phyloP scores from a whole-genome alignment of 2,113 vertebrate genomes.

The Thryonomys swinderianus region DNA sequence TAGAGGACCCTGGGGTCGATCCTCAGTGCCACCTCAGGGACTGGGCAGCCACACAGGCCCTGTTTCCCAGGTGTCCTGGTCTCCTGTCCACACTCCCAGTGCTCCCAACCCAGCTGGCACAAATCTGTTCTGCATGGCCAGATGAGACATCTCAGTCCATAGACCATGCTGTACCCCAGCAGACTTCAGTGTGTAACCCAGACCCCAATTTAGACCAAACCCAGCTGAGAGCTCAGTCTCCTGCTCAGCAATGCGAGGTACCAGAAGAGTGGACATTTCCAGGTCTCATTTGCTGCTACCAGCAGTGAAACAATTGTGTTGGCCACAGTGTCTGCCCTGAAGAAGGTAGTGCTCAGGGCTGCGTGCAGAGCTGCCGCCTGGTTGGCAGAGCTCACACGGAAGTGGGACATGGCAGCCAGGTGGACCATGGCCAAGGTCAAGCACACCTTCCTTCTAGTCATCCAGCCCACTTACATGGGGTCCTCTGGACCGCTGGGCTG shows the following conservation, averaged over 20 bases:
- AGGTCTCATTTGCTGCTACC: background rate
- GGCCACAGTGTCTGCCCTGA: background rate
- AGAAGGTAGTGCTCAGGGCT: rapidly evolving
- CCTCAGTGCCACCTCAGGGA: background rate
- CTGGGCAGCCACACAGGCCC: background rate
- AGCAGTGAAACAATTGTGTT: background rate
- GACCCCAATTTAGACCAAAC: rapidly evolving
- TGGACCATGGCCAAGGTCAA: too few relatives aligned
- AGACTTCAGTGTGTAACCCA: rapidly evolving
- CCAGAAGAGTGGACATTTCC: background rate
- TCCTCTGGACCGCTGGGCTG: too few relatives aligned
- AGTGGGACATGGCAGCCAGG: too few relatives aligned
- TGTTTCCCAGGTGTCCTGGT: background rate
- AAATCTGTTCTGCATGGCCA: rapidly evolving
- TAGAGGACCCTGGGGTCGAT: background rate
- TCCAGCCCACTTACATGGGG: too few relatives aligned
- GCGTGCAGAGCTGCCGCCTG: background rate
- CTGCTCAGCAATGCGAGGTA: rapidly evolving
- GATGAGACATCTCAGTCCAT: rapidly evolving
- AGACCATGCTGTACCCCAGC: rapidly evolving
- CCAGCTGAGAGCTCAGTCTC: rapidly evolving
- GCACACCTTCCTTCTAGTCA: too few relatives aligned
- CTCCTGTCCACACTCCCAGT: background rate
- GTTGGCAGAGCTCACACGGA: too few relatives aligned
- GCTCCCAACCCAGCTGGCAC: too few relatives aligned